Base-by-base conservation (phyloP, 2,113 vertebrate genomes). In the Eulemur rufifrons region DNA sequence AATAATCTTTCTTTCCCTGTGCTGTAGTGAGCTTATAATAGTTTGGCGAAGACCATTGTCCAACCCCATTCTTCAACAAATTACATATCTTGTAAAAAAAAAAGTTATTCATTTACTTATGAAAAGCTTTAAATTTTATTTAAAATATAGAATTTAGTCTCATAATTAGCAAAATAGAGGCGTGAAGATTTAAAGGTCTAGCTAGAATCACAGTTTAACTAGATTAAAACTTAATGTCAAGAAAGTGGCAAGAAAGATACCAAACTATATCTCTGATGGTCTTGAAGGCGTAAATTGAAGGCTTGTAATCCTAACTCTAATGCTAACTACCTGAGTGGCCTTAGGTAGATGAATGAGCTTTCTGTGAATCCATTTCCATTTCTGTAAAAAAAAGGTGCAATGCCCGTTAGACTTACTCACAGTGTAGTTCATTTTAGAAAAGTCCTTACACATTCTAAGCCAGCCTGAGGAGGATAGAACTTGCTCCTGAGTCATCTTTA, bases 61-160 rank as follows among this genome's bases (percentile, higher is more conserved):
- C 1, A 23, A 50, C 21, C 17, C n/a, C 27, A 61, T 85, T 96
- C 8, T 39, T 89, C 39, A 90, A 64, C 13, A 83, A 47, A 69
- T 61, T 39, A 29, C 0, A 13, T 25, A 13, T 91, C n/a, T 69
- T 76, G 1, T 86, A 66, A 54, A 42, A 32, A 59, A 52, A 64
- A 45, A 39, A 17, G 34, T 12, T 52, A 61, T 29, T 93, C 18
- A 83, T 63, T 96, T 91, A 68, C 8, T 83, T 93, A 69, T 69
- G 17, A 80, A 78, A n/a, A 94, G 61, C 64, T 77, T 83, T 87
- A 54, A 29, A n/a, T 83, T 85, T 89, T 42, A 66, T 90, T 92
- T 93, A 56, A 94, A 93, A 89, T 89, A 86, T 34, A 74, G 7
- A 50, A 77, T 78, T 74, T 84, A 92, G 18, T 92, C 42, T 96